Evolutionary conservation across 2,113 vertebrate species (phyloP).

Genomic region (Chelonoidis abingdonii): DNA sequence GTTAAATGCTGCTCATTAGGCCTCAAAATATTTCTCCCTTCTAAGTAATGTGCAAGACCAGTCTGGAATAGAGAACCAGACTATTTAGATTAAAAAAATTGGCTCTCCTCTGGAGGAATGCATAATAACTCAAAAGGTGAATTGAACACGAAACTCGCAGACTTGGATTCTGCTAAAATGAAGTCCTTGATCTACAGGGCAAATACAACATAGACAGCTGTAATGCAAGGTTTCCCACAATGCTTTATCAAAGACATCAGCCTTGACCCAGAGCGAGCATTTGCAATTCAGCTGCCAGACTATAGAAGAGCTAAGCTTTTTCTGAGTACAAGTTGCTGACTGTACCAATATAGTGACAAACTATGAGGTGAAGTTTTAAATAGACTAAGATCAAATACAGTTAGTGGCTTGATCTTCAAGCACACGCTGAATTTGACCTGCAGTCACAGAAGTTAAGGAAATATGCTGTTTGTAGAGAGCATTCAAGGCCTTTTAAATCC

Average conservation of each 20-base stretch:
- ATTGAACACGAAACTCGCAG: constrained; percentile 10
- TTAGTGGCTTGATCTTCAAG: constrained; percentile 20
- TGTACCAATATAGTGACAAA: not conserved
- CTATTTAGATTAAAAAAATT: constrained; percentile 1
- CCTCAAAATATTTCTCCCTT: not conserved
- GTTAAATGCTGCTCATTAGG: not conserved
- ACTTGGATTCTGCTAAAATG: constrained; percentile 1
- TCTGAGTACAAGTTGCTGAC: constrained; percentile 46
- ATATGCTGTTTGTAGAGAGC: not conserved
- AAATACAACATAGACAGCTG: constrained; percentile 37
- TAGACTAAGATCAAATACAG: constrained; percentile 6
- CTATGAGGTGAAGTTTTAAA: constrained; percentile 47
- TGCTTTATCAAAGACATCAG: constrained; percentile 45
- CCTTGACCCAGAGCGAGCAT: constrained; percentile 35
- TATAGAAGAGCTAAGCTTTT: constrained; percentile 15
- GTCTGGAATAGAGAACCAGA: not conserved
- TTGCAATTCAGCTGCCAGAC: constrained; percentile 52
- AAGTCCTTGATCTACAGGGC: constrained; percentile 42
- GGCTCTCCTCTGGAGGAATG: constrained; percentile 19
- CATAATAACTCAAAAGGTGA: not conserved
- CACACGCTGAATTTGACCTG: not conserved
- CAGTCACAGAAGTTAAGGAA: constrained; percentile 17
- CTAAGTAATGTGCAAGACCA: not conserved
- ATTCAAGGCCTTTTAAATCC: not conserved
- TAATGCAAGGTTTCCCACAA: constrained; percentile 17